Evolutionary conservation across 2,113 vertebrate species (phyloP).

Genomic region (Athene cunicularia): DNA sequence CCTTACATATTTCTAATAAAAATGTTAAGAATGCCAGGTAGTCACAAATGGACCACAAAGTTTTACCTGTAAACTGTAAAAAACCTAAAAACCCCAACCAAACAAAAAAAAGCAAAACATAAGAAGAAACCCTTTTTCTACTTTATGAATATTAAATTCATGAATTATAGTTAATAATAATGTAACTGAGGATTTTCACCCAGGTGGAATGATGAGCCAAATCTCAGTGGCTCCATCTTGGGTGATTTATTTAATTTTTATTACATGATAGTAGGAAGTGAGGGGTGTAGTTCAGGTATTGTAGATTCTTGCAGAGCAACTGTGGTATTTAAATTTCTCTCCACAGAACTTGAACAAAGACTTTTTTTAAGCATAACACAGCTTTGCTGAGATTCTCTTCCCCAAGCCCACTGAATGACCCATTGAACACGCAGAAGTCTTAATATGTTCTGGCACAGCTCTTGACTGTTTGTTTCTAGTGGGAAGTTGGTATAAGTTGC

Average conservation of each 20-base stretch:
- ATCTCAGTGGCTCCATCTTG: not conserved
- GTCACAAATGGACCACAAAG: not conserved
- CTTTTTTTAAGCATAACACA: not conserved
- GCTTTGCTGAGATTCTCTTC: not conserved
- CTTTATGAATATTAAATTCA: not conserved
- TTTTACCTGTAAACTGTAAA: not conserved
- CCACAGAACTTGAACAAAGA: not conserved
- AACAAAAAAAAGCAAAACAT: not conserved
- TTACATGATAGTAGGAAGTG: not conserved
- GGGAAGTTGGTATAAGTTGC: not conserved
- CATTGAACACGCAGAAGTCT: rapidly evolving
- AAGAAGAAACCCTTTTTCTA: not conserved
- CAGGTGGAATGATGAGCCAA: not conserved
- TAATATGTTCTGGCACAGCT: not conserved
- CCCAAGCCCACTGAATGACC: not conserved
- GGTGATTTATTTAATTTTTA: not conserved
- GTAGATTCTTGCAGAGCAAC: not conserved
- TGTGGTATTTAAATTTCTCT: not conserved
- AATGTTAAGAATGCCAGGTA: not conserved
- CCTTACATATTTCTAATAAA: not conserved
- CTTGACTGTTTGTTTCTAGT: not conserved
- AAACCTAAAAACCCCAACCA: not conserved
- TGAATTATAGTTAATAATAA: not conserved
- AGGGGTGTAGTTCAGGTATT: not conserved
- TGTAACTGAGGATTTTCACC: not conserved